Evolutionary conservation across 2,113 vertebrate species (phyloP), one percentile per base, ranked within the genome.

Genomic region (Cariama cristata): DNA sequence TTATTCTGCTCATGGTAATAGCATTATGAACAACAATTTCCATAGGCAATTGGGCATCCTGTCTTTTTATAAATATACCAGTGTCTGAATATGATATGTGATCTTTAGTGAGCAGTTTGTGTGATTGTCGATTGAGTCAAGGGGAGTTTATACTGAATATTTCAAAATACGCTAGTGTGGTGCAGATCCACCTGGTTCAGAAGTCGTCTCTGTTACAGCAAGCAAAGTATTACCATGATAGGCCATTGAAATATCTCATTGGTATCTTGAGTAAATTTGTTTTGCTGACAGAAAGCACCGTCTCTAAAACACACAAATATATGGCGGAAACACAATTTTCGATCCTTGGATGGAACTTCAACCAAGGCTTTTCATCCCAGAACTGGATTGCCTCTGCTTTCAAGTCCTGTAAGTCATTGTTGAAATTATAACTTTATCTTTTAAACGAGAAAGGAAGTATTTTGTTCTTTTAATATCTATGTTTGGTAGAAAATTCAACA

Each of bases 331-430:
- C 99, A 99, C 94, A 98, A 98, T 96, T 99, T 98, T 96, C 99
- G 98, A 97, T 99, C 99, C 52, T 98, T 99, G 95, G 99, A 99
- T 72, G 98, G 99, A 88, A 99, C 98, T 6, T 99, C 98, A 79
- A 99, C 99, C 56, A 99, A 99, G 98, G 99, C 99, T 96, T 99
- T 99, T 98, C 99, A 99, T 95, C 99, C 99, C 71, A 99, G 98
- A 96, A 99, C 99, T 90, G 99, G 99, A 88, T 98, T 99, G 95
- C 99, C 99, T 97, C 99, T 99, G 81, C 99, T 99, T 95, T 99
- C 99, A 91, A 99, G 99, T 96, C 99, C 99, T 60, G 99, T 99
- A 98, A 99, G 98, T 98, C 64, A 47, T 9, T 76, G 38, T 81
- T 85, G 24, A 74, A 60, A 53, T 88, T 73, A 24, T 38, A 44